Evolutionary conservation across 2,888 invertebrate species (phyloP), one percentile per base, ranked within the genome.

Genomic region (Iphiclides podalirius): DNA sequence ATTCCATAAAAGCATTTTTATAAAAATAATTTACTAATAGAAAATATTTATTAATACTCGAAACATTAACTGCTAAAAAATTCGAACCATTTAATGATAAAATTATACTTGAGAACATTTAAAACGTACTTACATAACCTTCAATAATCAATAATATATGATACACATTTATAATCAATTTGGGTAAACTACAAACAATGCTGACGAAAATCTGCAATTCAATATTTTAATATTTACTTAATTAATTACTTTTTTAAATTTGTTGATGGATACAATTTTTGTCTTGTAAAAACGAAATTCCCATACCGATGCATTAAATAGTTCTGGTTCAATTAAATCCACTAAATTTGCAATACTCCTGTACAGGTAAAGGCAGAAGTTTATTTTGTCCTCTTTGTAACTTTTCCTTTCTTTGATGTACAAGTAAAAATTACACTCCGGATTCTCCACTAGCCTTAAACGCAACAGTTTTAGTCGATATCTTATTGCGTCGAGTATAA

Each of bases 151-250:
- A 53, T 1, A 87, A 52, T 8, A 85, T 65, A 11, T 73, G 68
- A 43, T 85, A 86, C 0, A 78, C 70, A 42, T 84, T 82, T 0
- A 67, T 47, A 1, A 87, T 70, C 4, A 87, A 37, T 51, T 81
- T 87, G 1, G 87, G 87, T 35, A 85, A 41, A 31, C 74, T 79
- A 58, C 80, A 80, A 0, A 76, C 55, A 0, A 86, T 62, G 45
- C 82, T 79, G 1, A 81, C 54, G 16, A 85, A 76, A 9, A 87
- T 61, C 87, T 87, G 72, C 16, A 83, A 84, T 20, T 20, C 6
- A 20, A 20, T 20, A 20, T 20, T 20, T 20, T 20, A 20, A 6
- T 20, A 20, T 20, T 20, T 4, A 20, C 3, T 20, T 20, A 6
- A 20, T 8, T 4, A 35, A 14, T 35, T 1, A 35, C 12, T 34